Evolutionary conservation across 2,113 vertebrate species (phyloP).

Genomic region (Brienomyrus longianalis): DNA sequence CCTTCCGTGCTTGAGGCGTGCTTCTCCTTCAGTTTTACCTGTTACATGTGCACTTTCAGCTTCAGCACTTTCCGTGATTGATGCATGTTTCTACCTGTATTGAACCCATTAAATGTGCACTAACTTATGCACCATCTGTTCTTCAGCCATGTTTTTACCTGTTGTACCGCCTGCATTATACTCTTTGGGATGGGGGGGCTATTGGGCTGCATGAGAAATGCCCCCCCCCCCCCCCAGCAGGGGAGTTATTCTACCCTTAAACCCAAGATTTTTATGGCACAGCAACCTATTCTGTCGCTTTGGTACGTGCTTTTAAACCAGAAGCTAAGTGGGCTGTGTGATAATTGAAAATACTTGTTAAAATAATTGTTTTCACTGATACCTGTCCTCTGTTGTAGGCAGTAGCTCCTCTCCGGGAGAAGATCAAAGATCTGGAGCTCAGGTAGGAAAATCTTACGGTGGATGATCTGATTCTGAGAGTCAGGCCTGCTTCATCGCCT

Average conservation of each 20-base stretch:
- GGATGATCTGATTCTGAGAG: background rate
- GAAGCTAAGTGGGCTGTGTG: background rate
- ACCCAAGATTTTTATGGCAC: background rate
- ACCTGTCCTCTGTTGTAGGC: slow-evolving; percentile 26
- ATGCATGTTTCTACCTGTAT: background rate
- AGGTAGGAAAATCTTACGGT: slow-evolving; percentile 52
- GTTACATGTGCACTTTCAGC: background rate
- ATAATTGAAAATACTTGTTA: background rate
- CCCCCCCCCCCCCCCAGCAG: background rate
- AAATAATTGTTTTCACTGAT: background rate
- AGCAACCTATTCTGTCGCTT: background rate
- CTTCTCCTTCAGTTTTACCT: background rate
- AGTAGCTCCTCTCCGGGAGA: slow-evolving; percentile 70
- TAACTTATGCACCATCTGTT: background rate
- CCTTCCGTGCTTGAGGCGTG: background rate
- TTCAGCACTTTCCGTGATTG: no score
- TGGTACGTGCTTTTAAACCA: background rate
- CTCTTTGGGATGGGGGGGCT: background rate
- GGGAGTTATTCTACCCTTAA: background rate
- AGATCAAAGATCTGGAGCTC: slow-evolving; percentile 74
- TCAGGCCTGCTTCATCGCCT: background rate
- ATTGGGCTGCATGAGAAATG: background rate
- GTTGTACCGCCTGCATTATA: background rate
- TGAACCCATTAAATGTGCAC: background rate
- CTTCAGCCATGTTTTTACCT: background rate